A percentile compares a stretch with the other conserved stretches of the same genome.
These are phyloP conservation scores for Stratiomys singularior DNA, from an alignment of 2,888 invertebrate species.

Conservation along the genomic window DNA sequence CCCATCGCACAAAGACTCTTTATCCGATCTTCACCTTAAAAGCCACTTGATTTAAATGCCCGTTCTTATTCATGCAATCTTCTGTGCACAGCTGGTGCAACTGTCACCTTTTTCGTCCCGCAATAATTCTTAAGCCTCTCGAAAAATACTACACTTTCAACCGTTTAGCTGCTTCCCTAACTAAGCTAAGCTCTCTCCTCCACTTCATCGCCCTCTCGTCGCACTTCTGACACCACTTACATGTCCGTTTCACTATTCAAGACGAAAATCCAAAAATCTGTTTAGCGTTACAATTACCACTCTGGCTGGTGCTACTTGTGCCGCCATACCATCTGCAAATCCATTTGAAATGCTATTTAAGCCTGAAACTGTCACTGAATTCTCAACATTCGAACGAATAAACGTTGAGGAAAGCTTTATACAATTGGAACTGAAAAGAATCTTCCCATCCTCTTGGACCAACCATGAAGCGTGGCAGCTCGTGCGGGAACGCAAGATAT, in stretches of 20 bases:
- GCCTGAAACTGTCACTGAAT: slow-evolving; percentile 25
- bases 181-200: background rate
- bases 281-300: slow-evolving; percentile 29
- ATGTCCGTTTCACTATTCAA: too few relatives aligned
- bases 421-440: background rate
- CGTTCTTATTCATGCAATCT: background rate
- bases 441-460: background rate
- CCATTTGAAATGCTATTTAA: slow-evolving; percentile 27
- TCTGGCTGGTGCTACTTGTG: background rate
- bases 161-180: background rate
- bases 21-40: too few relatives aligned
- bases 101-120: background rate
- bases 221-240: too few relatives aligned
- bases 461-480: too few relatives aligned
- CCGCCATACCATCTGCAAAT: background rate
- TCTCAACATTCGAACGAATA: background rate
- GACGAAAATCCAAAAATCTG: slow-evolving; percentile 23
- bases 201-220: background rate
- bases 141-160: background rate
- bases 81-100: background rate
- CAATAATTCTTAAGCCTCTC: background rate
- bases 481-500: too few relatives aligned
- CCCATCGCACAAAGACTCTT: too few relatives aligned
- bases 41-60: too few relatives aligned
- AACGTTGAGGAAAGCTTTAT: slow-evolving; percentile 2